Evolutionary conservation across 2,113 vertebrate species (phyloP), one percentile per base, ranked within the genome.

Genomic region (Mirza zaza): DNA sequence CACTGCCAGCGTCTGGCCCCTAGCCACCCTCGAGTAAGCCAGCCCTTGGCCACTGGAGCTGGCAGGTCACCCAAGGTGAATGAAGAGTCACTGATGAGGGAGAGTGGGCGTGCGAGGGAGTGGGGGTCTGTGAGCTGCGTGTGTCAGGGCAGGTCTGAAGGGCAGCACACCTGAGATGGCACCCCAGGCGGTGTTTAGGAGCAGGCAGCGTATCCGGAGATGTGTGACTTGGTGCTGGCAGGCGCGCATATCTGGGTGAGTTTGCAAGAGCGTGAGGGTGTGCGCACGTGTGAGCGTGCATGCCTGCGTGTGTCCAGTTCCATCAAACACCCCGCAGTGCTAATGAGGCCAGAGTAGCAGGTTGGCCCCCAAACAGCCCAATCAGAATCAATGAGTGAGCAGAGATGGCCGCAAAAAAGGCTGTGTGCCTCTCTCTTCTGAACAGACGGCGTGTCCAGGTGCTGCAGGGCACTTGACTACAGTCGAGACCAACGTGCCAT

Each of bases 61-160:
- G 45, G 57, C 21, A 0, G 90, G 87, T 95, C 89, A 94, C 70
- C 83, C 68, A 55, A 86, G 85, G 92, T 92, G 86, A 96, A 89
- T 50, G 67, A 83, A 90, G 80, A 92, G 93, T 65, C 89, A 61
- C 68, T 0, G 0, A 25, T 3, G 14, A 70, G 75, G 87, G 86
- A 45, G 21, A 59, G 18, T 10, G 93, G 59, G n/a, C 8, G 23
- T 4, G 76, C 6, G 42, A 57, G 59, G 42, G 55, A 18, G 1
- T 6, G 17, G 50, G 27, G 14, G 7, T 21, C 2, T 17, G 83
- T n/a, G 9, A 17, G 55, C 42, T 21, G 3, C 21, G 18, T 0
- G 36, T 50, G 48, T 34, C 81, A 25, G 79, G 10, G 21, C 4
- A 27, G 36, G 25, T 48, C 83, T n/a, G 4, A 11, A 71, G 48